Evolutionary conservation across 2,888 invertebrate species (phyloP), one percentile per base, ranked within the genome.

Genomic region (Netelia melanura): DNA sequence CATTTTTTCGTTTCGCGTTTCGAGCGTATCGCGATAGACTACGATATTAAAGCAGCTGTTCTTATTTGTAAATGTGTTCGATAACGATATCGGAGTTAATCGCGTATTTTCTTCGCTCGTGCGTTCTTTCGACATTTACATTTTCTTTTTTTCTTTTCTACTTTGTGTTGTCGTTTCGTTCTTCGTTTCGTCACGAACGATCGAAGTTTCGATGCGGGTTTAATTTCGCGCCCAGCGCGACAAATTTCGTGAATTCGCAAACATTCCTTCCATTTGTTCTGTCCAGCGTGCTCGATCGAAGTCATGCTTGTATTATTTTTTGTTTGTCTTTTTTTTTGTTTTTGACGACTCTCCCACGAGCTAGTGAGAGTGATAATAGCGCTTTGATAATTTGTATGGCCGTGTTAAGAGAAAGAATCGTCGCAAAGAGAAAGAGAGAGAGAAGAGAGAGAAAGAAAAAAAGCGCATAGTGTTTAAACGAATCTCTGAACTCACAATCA

Each of bases 181-280:
- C 44, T 67, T 30, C 38, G 38, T 38, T 38, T 38, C 38, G 38
- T 38, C 54, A 71, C 62, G 62, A 71, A 48, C 58, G 52, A 83
- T 64, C 44, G 44, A 68, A 30, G 78, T 23, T 61, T 61, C 68
- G 64, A 21, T n/a, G 6, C n/a, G 21, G 54, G 17, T 61, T 68
- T 67, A 67, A 14, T 77, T 64, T 52, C 54, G 9, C 9, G 14
- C 17, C 17, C 17, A 17, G 17, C 76, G 74, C 30, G 52, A 67
- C 0, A 38, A 56, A 44, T 76, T 80, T 79, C 30, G 9, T 25
- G 67, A 76, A 72, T 78, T 80, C 84, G 64, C 81, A 72, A 77
- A 65, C 83, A 86, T 86, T 86, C 83, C 86, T 86, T 86, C 78
- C 81, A 86, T 72, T 82, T 77, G 72, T 86, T 75, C 74, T 83